Evolutionary conservation across 2,888 invertebrate species (phyloP), one percentile per base, ranked within the genome.

Genomic region (Parnassius glacialis): DNA sequence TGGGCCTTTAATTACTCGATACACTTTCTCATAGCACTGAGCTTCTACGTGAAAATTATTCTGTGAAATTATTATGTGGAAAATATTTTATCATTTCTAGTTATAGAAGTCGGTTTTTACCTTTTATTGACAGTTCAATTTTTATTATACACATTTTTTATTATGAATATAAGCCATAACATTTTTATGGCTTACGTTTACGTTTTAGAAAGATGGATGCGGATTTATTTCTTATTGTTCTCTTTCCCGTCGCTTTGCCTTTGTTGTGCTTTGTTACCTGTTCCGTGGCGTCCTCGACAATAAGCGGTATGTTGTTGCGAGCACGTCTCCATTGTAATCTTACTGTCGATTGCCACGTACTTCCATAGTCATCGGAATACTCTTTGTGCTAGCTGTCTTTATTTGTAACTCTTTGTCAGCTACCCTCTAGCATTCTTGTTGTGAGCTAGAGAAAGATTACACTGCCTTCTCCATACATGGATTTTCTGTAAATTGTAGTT

Each of bases 321-420:
- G 55, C 54, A 55, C 43, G 25, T 55, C 48, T 53, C 55, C 12
- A 61, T 61, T 61, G 60, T 55, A 42, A n/a, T 34, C 25, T 44
- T 12, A 44, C 52, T 34, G 48, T 42, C 58, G 44, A 52, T 58
- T 52, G 43, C 55, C 44, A 51, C 55, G 43, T 55, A 43, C 59
- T 13, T 11, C 3, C n/a, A 16, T n/a, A 11, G 25, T 45, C 41
- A 53, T 53, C 53, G 59, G 52, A 47, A 53, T 16, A 12, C 53
- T 13, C 53, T 59, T 59, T 54, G 25, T 55, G 45, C 20, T 3
- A 10, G 16, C n/a, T 47, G 13, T 45, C 34, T 34, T 34, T 34
- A 34, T 34, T 34, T 34, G 34, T 34, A 34, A 3, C 34, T 48
- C 52, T 53, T 52, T 59, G 59, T 53, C 11, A 5, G 47, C 45